Evolutionary conservation across 2,797 vertebrate genomes (phyloP), one percentile per base, ranked within the genome.

Genomic region (Neostethus bicornis): DNA sequence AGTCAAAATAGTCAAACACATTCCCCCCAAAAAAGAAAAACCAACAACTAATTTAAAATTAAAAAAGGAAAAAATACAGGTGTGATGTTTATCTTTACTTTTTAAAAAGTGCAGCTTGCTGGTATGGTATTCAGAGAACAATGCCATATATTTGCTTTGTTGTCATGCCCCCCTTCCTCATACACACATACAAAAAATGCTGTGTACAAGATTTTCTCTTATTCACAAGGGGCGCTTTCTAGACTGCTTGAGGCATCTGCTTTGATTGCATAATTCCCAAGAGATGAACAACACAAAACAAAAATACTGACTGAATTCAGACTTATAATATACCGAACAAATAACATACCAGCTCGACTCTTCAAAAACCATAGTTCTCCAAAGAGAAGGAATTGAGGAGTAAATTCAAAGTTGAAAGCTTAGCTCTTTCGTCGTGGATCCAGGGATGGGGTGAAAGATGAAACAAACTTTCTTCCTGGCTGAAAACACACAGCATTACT

Each of bases 251-350:
- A 91, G 89, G 87, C 89, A 89, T 89, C 87, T 88, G 86, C 87
- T 90, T 90, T 90, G 90, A 91, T 91, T 91, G 83, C 86, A 88
- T 90, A 90, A 90, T 88, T 89, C 87, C 85, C 90, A 70, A 41
- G 87, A 87, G 88, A 78, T 47, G 43, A 84, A 84, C 87, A 90
- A 89, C 87, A 91, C 86, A 89, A 89, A 90, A 90, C 85, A 91
- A 91, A 90, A 90, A 89, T 90, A 89, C 89, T 89, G 87, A 90
- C 87, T 90, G 89, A 90, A 90, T 91, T 88, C 89, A 90, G 87
- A 90, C 90, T 87, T 88, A 90, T 90, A 90, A 91, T 90, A 89
- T 89, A 89, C 78, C 77, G 83, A 90, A 89, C 87, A 91, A 91
- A 89, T 90, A 91, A 91, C 86, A 87, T 84, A 90, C 75, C 85